A percentile compares a stretch with the other conserved stretches of the same genome.
Evolutionary conservation across 2,113 vertebrate genomes (phyloP).

Genomic region (Bagarius yarrelli): DNA sequence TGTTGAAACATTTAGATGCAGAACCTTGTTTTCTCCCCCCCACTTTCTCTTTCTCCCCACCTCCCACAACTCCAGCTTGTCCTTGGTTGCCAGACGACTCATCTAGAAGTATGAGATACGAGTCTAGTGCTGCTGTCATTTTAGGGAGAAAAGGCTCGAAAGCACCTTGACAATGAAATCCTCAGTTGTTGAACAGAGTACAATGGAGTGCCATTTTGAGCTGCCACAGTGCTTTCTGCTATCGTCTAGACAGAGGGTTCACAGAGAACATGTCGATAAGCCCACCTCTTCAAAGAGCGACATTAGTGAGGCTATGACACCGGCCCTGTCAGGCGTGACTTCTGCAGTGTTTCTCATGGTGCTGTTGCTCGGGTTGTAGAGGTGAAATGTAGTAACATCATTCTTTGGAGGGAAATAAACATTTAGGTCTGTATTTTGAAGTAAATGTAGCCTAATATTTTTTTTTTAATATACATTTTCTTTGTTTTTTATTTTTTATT

Average conservation of each 20-base stretch:
- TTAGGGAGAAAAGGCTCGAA: conserved; percentile 24
- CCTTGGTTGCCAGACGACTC: conserved; percentile 38
- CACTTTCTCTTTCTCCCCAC: neutral
- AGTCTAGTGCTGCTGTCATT: conserved; percentile 44
- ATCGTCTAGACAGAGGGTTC: conserved; percentile 37
- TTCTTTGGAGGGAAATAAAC: too few species aligned
- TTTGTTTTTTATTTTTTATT: neutral
- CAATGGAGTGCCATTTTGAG: conserved; percentile 39
- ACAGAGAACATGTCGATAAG: conserved; percentile 40
- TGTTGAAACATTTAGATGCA: neutral
- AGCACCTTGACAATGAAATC: conserved; percentile 48
- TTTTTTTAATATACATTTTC: neutral
- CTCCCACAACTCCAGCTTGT: neutral
- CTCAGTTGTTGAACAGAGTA: conserved; percentile 42
- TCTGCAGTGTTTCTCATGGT: neutral
- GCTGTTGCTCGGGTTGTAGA: neutral
- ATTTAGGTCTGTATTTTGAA: neutral
- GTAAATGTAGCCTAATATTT: neutral
- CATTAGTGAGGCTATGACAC: conserved; percentile 34
- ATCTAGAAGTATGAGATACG: conserved; percentile 34
- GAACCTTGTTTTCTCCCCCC: neutral
- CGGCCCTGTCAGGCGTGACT: conserved; percentile 4
- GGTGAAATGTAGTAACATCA: neutral
- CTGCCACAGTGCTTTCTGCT: conserved; percentile 23
- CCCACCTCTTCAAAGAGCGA: conserved; percentile 21